A percentile compares a stretch with the other conserved stretches of the same genome.
These are phyloP conservation scores for Andricus quercusramuli DNA, from an alignment of 2,888 invertebrate genomes.

Conservation along the genomic window DNA sequence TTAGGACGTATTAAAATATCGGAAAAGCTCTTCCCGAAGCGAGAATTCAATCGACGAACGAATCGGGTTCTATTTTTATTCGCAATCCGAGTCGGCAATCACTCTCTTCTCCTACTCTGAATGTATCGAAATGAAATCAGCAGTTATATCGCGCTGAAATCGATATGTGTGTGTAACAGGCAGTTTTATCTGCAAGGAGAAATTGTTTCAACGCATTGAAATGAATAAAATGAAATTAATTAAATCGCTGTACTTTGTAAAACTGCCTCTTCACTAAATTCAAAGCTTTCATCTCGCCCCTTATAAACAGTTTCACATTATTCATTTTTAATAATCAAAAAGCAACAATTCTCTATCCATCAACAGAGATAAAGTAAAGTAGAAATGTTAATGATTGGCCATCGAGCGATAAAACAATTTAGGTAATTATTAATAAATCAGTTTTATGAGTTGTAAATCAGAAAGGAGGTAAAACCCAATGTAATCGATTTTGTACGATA, in stretches of 20 bases:
- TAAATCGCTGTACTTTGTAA: too few relatives aligned
- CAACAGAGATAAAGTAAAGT: background rate
- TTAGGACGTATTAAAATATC: slow-evolving; percentile 64
- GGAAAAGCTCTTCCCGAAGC: slow-evolving; percentile 58
- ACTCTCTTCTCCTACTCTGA: slow-evolving; percentile 5
- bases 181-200: background rate
- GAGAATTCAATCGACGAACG: slow-evolving; percentile 61
- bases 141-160: slow-evolving; percentile 9
- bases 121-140: slow-evolving; percentile 24
- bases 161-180: background rate
- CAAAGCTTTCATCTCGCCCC: background rate
- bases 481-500: background rate
- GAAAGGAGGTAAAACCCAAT: background rate
- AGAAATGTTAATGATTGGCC: slow-evolving; percentile 5
- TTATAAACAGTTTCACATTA: background rate
- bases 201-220: background rate
- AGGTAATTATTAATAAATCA: slow-evolving; percentile 22
- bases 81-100: slow-evolving; percentile 55
- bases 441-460: background rate
- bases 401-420: slow-evolving; percentile 8
- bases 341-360: background rate
- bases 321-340: background rate
- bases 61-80: slow-evolving; percentile 65
- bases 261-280: too few relatives aligned
- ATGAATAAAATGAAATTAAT: background rate